phyloP scores from a whole-genome alignment of 1,140 invertebrate genomes.

The Stratiolaelaps scimitus region DNA sequence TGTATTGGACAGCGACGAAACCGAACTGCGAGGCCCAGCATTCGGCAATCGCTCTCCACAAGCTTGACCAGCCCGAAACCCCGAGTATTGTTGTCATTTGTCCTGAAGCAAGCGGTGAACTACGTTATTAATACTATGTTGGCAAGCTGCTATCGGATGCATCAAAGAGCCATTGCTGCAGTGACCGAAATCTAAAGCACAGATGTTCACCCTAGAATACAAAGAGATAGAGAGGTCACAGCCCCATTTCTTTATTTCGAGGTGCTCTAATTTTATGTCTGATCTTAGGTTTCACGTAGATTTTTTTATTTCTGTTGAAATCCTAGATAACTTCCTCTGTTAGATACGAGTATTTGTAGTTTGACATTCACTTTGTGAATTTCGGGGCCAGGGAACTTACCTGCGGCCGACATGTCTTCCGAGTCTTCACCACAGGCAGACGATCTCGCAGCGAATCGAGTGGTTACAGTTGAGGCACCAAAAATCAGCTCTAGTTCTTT shows the following conservation, averaged over 20 bases:
- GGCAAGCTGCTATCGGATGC: too few species aligned
- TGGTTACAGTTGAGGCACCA: not conserved
- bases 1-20: conserved; percentile 27
- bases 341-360: not conserved
- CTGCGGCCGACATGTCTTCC: conserved; percentile 14
- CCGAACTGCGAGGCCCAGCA: conserved; percentile 61
- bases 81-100: conserved; percentile 1
- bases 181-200: not conserved
- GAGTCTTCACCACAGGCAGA: conserved; percentile 11
- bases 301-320: not conserved
- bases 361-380: too few species aligned
- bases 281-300: not conserved
- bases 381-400: too few species aligned
- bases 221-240: not conserved
- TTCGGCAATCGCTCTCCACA: conserved; percentile 49
- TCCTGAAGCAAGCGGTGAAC: not conserved
- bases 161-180: not conserved
- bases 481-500: not conserved
- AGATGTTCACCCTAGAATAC: not conserved
- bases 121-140: too few species aligned
- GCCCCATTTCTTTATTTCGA: not conserved
- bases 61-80: conserved; percentile 36
- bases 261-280: not conserved
- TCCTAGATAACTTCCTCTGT: not conserved
- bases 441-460: not conserved